Evolutionary conservation across 2,113 vertebrate species (phyloP).

Genomic region (Scortum barcoo): DNA sequence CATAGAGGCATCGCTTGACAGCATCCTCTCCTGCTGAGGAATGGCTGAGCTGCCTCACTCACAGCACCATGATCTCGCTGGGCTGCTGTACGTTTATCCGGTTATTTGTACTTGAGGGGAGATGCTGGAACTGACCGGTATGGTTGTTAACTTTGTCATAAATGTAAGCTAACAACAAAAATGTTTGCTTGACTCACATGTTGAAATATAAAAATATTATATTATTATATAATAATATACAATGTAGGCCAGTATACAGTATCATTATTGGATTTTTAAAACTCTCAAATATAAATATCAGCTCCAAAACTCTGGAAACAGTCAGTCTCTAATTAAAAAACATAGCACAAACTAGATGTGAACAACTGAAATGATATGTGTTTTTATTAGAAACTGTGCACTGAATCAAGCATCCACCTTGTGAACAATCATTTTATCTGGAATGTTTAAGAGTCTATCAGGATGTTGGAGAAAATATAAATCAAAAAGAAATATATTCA

Average conservation of each 20-base stretch:
- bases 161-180: not conserved
- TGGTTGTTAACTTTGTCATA: not conserved
- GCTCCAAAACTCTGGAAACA: not conserved
- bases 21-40: conserved; percentile 34
- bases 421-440: conserved; percentile 74
- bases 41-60: conserved; percentile 22
- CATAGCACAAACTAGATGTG: conserved; percentile 28
- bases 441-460: conserved; percentile 66
- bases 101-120: not conserved
- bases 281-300: not conserved
- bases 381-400: conserved; percentile 78
- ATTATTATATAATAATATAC: no score
- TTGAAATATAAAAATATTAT: not conserved
- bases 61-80: not conserved
- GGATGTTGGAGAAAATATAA: conserved; percentile 46
- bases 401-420: conserved; percentile 66
- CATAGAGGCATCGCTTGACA: conserved; percentile 13
- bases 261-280: not conserved
- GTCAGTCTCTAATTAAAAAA: not conserved
- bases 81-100: not conserved
- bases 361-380: conserved; percentile 62
- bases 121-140: not conserved
- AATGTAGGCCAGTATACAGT: no score
- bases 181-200: not conserved
- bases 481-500: conserved; percentile 25